Evolutionary conservation across 2,888 invertebrate genomes (phyloP).

Genomic region (Eupsilia transversa): DNA sequence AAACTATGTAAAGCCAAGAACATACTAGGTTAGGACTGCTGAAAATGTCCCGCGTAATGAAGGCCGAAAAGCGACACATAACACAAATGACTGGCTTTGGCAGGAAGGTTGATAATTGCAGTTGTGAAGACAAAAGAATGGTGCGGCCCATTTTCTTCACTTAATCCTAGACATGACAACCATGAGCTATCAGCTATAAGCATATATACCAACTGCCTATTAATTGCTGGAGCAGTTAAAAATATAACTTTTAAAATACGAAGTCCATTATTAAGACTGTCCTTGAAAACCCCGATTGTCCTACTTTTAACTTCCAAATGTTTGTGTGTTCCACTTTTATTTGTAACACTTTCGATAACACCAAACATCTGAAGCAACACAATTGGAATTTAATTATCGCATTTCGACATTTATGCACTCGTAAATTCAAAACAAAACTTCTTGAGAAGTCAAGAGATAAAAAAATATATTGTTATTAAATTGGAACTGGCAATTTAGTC

Average conservation of each 20-base stretch:
- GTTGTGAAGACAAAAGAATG: not conserved
- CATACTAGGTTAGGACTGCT: not conserved
- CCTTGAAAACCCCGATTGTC: conserved; percentile 24
- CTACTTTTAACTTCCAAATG: conserved; percentile 27
- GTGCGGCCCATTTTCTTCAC: too few relatives aligned
- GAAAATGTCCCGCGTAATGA: not conserved
- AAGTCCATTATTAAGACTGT: not conserved
- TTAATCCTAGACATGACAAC: not conserved
- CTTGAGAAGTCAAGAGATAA: not conserved
- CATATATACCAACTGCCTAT: not conserved
- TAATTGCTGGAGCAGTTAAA: not conserved
- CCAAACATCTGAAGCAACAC: conserved; percentile 27
- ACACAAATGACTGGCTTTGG: not conserved
- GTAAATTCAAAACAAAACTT: conserved; percentile 21
- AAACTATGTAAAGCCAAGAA: not conserved
- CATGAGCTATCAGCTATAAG: not conserved
- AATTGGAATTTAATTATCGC: conserved; percentile 41
- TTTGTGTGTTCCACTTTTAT: conserved; percentile 47
- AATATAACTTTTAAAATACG: not conserved
- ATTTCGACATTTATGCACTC: conserved; percentile 14
- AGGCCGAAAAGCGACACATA: not conserved
- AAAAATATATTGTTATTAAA: not conserved
- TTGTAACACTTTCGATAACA: conserved; percentile 35
- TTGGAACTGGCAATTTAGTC: not conserved
- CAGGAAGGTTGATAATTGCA: not conserved